Base-by-base conservation (phyloP, 92 coral and sea anemone genomes). In the Palythoa heliodiscus region DNA sequence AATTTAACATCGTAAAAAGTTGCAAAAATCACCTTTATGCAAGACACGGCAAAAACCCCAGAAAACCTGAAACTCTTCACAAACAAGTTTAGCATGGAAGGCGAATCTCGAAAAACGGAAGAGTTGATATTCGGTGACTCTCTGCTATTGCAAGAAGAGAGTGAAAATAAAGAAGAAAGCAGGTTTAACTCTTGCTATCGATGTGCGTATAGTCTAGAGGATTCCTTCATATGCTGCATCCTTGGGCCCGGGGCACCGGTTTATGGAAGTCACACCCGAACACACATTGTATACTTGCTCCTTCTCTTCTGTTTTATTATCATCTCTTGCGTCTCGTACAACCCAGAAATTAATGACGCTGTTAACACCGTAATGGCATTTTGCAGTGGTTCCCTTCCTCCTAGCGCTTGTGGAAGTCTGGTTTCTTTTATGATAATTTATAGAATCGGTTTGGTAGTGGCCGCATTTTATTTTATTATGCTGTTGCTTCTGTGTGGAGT, bases 401-500 rank as follows among this genome's bases (percentile, higher is more conserved):
- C 73, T 1, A 48, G 40, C n/a, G 63, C 22, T 35, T 80, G 84
- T 5, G 60, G 22, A 14, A 66, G 40, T 12, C 7, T 87, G 73
- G 63, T 70, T 5, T 92, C 83, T 12, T 87, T 84, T 75, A 83
- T 70, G 82, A 64, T 70, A n/a, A 88, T 89, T 23, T 91, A 88
- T 71, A 75, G 98, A 66, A 87, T 87, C 52, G 89, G 86, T 7
- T 78, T 90, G 13, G 89, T 87, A 0, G 77, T 73, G 40, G 87
- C 98, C 19, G 70, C 76, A 25, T 92, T 94, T 77, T 90, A 90
- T 77, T 68, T 88, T 14, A 37, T 92, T 29, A 69, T 94, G 72
- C 77, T 86, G 81, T 20, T 89, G 7, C 78, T 94, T 10, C 82
- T 84, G 2, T 29, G 86, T 9, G 69, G 67, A 16, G 87, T 80